Evolutionary conservation across 2,113 vertebrate species (phyloP).

Genomic region (Pelobates fuscus): DNA sequence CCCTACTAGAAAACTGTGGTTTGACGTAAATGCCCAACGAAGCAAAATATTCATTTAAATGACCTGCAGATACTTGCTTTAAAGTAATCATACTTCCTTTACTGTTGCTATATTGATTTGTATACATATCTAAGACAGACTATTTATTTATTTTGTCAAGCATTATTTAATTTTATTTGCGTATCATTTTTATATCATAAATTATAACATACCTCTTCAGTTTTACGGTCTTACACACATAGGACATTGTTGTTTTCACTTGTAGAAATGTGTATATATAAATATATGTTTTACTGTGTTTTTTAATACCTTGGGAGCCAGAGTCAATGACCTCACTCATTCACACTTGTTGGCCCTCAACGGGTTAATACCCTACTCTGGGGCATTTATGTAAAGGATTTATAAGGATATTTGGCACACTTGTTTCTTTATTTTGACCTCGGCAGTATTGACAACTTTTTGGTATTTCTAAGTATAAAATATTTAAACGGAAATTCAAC

Average conservation of each 20-base stretch:
- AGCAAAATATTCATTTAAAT: background rate
- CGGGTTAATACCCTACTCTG: slow-evolving; percentile 9
- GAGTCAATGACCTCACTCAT: no score
- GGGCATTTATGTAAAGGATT: slow-evolving; percentile 45
- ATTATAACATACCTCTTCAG: slow-evolving; percentile 31
- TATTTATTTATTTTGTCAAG: slow-evolving; percentile 38
- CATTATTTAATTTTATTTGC: slow-evolving; percentile 43
- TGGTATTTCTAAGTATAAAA: slow-evolving; percentile 13
- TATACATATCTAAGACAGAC: slow-evolving; percentile 4
- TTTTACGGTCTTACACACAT: background rate
- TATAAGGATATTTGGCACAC: background rate
- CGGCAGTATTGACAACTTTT: slow-evolving; percentile 5
- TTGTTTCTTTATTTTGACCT: background rate
- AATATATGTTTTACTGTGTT: slow-evolving; percentile 21
- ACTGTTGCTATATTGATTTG: slow-evolving; percentile 31
- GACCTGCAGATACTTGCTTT: background rate
- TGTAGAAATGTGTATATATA: slow-evolving; percentile 1
- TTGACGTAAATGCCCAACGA: slow-evolving; percentile 46
- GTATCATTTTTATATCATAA: slow-evolving; percentile 40
- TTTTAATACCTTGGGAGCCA: background rate
- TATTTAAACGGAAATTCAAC: slow-evolving; percentile 7
- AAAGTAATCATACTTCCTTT: slow-evolving; percentile 8
- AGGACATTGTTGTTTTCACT: slow-evolving; percentile 16
- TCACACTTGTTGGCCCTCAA: background rate
- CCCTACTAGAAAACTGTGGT: slow-evolving; percentile 56